Evolutionary conservation across 2,113 vertebrate genomes (phyloP).

Genomic region (Erythrocebus patas): DNA sequence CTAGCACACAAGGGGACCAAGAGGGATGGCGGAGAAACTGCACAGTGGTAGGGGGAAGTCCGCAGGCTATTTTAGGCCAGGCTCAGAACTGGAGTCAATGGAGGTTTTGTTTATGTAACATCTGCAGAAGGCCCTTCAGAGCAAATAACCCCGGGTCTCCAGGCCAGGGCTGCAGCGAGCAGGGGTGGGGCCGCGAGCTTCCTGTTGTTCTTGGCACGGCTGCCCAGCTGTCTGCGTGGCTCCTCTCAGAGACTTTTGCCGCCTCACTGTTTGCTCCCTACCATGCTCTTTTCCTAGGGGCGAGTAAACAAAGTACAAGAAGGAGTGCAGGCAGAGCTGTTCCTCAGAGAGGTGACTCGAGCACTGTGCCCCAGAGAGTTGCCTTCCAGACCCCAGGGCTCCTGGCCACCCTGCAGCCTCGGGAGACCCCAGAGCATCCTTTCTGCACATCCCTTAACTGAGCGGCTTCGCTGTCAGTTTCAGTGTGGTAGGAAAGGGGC

Average conservation of each 20-base stretch:
- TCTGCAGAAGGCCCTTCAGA: conserved; percentile 58
- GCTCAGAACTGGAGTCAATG: conserved; percentile 35
- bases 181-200: conserved; percentile 39
- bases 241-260: not conserved
- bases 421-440: not conserved
- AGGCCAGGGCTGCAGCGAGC: not conserved
- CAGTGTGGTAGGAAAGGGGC: not conserved
- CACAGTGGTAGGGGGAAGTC: not conserved
- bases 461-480: not conserved
- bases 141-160: conserved; percentile 36
- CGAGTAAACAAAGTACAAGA: not conserved
- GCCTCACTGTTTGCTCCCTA: not conserved
- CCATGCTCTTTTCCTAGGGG: not conserved
- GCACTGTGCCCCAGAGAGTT: not conserved
- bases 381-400: not conserved
- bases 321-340: not conserved
- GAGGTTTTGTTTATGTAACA: conserved; percentile 70
- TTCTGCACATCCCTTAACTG: not conserved
- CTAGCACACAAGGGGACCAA: not conserved
- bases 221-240: not conserved
- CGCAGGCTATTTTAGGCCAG: conserved; percentile 34
- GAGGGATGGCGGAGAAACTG: not conserved
- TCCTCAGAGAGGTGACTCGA: not conserved
- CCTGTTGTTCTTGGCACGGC: conserved; percentile 48
- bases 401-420: not conserved